phyloP scores from a whole-genome alignment of 2,113 vertebrate genomes.

The Apteryx mantelli region DNA sequence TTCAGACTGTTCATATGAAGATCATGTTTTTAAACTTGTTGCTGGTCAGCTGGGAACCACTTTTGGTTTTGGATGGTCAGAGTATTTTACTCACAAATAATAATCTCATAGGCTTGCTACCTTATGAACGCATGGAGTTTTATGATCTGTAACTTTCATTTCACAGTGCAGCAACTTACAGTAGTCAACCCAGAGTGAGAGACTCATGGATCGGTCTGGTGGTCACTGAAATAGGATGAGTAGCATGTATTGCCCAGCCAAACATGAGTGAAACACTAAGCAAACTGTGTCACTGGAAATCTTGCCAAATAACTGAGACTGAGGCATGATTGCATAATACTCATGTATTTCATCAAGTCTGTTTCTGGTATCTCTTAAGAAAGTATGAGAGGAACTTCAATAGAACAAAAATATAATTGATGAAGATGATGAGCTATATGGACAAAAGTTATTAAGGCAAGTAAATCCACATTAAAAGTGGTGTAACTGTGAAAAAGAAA shows the following conservation, averaged over 20 bases:
- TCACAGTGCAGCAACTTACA: not conserved
- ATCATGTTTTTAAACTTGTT: not conserved
- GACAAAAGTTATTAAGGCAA: not conserved
- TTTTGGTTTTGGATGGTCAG: not conserved
- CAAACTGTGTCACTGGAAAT: not conserved
- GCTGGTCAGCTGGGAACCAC: fast-evolving
- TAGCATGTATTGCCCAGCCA: not conserved
- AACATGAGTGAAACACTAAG: not conserved
- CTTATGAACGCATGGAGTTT: not conserved
- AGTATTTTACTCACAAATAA: not conserved
- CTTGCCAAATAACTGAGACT: not conserved
- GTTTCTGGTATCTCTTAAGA: not conserved
- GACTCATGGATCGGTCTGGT: not conserved
- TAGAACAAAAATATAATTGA: not conserved
- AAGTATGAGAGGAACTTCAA: not conserved
- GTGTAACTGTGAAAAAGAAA: constrained; percentile 6
- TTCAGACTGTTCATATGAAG: not conserved
- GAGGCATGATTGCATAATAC: not conserved
- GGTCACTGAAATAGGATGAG: not conserved
- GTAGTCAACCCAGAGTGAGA: not conserved
- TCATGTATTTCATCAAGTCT: not conserved
- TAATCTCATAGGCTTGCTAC: not conserved
- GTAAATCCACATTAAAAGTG: not conserved
- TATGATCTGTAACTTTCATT: not conserved
- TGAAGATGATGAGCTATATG: not conserved